Base-by-base conservation (phyloP, 2,888 invertebrate species). In the Adelognathus sp. region DNA sequence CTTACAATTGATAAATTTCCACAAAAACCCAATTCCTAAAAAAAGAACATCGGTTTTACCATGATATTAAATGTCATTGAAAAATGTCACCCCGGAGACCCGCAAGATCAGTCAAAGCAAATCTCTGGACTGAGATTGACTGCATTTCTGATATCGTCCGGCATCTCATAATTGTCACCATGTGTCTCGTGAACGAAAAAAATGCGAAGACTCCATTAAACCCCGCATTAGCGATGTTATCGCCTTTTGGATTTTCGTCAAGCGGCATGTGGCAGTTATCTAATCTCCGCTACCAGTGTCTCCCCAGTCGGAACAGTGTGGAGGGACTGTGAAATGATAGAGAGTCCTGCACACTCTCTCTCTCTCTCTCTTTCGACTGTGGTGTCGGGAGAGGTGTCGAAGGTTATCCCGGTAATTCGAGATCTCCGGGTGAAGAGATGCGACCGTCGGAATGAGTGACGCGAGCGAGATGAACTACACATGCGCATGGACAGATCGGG, bases 231-330 rank as follows among this genome's bases (percentile, higher is more conserved):
- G 70, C 31, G 71, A 54, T 67, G 14, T 67, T 79, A 79, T 79
- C 76, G 58, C 50, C 56, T 69, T 74, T 74, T 69, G 71, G 39
- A 77, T 74, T 73, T 71, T 33, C 11, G 31, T 54, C 41, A 56
- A 67, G 44, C 44, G 71, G 46, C 80, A 80, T 82, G 69, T 82
- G 82, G 72, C 60, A 39, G 21, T n/a, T 82, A 82, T 82, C 82
- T 80, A 80, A 82, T 82, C 82, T 82, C 52, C 21, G 67, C 58
- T 66, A 29, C 27, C 54, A n/a, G 16, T 27, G 14, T 54, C 3
- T 29, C 14, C 29, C 54, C 29, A 11, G n/a, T 24, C 46, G 21
- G 36, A n/a, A 46, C 21, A 11, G 9, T 24, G 3, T 0, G 46
- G 24, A n/a, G 21, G 29, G 24, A 44, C 11, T 16, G 11, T 44